Evolutionary conservation across 92 coral and sea anemone species (phyloP), one percentile per base, ranked within the genome.

Genomic region (Bergia puertoricense): DNA sequence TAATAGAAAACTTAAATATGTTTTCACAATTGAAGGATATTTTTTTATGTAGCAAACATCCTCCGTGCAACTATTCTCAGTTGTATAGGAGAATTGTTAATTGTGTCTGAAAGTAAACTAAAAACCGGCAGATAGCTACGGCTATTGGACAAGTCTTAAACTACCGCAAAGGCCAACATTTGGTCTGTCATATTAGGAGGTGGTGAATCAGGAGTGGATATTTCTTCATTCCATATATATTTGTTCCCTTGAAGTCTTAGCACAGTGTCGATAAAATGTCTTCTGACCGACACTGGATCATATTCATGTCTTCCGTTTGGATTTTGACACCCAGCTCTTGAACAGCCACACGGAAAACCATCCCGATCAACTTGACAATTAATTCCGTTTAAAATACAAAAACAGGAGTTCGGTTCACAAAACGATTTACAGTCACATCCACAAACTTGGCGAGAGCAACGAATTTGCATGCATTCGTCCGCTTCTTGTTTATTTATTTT

Each of bases 301-400:
- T 95, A 97, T 88, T 93, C 99, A 51, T 95, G 99, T 79, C 99
- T 90, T 15, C 99, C 99, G 36, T 97, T 87, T 0, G 96, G 91
- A 77, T 97, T 97, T 77, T 91, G 91, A 89, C 99, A 97, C 57
- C 95, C 98, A 59, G 91, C 91, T 11, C 96, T 94, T 0, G 94
- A 92, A 74, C 99, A 97, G 16, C 99, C 98, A 85, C 99, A 97
- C 13, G 99, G 99, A 74, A 97, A 97, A 46, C 93, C 94, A 40
- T 96, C 99, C 39, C 98, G 90, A 86, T 97, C 99, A 3, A 97
- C 99, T 79, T 97, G 99, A 78, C 99, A 97, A 56, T 94, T 96
- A 81, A 97, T 97, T 46, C 99, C 99, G 72, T 97, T 97, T 20
- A 95, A 78, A 59, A 91, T 91, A 80, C 99, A 97, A 77, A 93